Evolutionary conservation across 2,113 vertebrate genomes (phyloP).

Genomic region (Oryzias curvinotus): DNA sequence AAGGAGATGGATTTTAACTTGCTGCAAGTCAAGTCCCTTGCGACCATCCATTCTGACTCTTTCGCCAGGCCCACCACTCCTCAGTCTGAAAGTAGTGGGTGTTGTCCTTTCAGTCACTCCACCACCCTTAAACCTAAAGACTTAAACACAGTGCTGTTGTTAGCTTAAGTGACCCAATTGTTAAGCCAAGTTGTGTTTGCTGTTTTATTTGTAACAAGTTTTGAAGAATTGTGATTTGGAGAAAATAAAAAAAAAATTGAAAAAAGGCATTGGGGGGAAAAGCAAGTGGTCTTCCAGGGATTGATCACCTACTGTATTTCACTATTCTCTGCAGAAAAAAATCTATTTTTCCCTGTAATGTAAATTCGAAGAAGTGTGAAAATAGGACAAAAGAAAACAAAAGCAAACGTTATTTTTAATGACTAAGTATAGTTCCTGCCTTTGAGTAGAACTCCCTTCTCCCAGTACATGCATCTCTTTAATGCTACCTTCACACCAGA

Average conservation of each 20-base stretch:
- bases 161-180: constrained; percentile 46
- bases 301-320: constrained; percentile 6
- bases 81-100: constrained; percentile 41
- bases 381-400: too few relatives aligned
- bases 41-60: constrained; percentile 45
- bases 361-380: too few relatives aligned
- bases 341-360: too few relatives aligned
- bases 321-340: too few relatives aligned
- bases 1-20: constrained; percentile 68
- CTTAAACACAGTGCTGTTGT: constrained; percentile 47
- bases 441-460: too few relatives aligned
- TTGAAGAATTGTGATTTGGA: background rate
- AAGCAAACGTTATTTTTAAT: too few relatives aligned
- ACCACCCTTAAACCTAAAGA: constrained; percentile 17
- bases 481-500: too few relatives aligned
- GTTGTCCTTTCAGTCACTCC: constrained; percentile 12
- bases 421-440: too few relatives aligned
- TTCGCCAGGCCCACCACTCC: constrained; percentile 48
- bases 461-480: too few relatives aligned
- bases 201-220: constrained; percentile 24
- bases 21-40: constrained; percentile 57
- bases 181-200: constrained; percentile 35
- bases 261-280: constrained; percentile 35
- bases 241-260: constrained; percentile 28
- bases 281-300: constrained; percentile 44